A percentile compares a stretch with the other conserved stretches of the same genome.
Evolutionary conservation across 2,113 vertebrate species (phyloP).

Genomic region (Platichthys stellatus): DNA sequence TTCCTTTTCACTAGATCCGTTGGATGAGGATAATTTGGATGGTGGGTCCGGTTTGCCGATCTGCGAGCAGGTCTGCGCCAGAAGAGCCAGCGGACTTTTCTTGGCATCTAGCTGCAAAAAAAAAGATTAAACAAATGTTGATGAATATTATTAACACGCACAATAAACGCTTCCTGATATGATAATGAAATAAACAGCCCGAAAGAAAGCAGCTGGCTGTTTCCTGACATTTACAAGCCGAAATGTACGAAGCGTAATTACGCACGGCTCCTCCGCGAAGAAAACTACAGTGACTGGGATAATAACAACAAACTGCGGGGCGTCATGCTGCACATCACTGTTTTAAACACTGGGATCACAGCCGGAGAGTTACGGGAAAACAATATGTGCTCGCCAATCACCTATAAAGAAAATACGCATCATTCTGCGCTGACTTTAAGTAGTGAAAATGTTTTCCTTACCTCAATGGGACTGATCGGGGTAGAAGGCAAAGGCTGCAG

Average conservation of each 20-base stretch:
- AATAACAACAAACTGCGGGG: not conserved
- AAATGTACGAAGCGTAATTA: conserved; percentile 5
- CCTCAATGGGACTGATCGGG: conserved; percentile 98
- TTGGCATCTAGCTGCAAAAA: conserved; percentile 93
- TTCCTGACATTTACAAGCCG: conserved; percentile 11
- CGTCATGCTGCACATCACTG: not conserved
- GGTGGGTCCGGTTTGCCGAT: conserved; percentile 99
- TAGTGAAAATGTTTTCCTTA: conserved; percentile 76
- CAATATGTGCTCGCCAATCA: not conserved
- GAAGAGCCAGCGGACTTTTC: conserved; percentile 97
- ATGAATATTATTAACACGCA: conserved; percentile 15
- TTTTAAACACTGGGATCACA: not conserved
- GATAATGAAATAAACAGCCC: not conserved
- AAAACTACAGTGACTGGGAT: not conserved
- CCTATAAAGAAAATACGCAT: not conserved
- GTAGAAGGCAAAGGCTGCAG: conserved; percentile 97
- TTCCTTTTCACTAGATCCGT: conserved; percentile 93
- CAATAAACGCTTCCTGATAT: not conserved
- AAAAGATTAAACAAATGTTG: conserved; percentile 34
- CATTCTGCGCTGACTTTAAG: not conserved
- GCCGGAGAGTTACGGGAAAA: no score
- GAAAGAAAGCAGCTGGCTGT: not conserved
- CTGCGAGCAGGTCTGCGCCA: conserved; percentile 99
- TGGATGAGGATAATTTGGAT: conserved; percentile 93
- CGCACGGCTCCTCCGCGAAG: conserved; percentile 37